Evolutionary conservation across 1,140 invertebrate species (phyloP).

Genomic region (Lepidotrigona ventralis): DNA sequence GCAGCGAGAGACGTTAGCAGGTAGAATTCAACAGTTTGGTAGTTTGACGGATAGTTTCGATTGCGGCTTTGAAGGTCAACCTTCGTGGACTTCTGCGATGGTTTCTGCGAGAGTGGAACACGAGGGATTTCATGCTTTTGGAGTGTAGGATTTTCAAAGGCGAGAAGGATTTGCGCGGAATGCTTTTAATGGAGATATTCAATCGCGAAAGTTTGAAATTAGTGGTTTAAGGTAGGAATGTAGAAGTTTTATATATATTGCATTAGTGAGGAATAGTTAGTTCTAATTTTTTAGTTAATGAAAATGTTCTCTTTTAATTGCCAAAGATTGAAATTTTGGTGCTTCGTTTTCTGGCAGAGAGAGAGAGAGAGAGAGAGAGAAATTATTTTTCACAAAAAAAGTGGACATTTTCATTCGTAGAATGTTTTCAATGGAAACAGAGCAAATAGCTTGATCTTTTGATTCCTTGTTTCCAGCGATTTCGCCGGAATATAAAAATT

Average conservation of each 20-base stretch:
- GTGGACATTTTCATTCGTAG: background rate
- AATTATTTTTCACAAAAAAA: background rate
- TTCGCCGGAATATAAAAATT: background rate
- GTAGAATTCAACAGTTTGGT: background rate
- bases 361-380: too few species aligned
- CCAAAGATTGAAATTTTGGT: background rate
- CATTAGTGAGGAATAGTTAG: background rate
- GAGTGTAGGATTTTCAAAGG: background rate
- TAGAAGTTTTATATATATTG: background rate
- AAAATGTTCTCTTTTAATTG: background rate
- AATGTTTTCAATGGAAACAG: background rate
- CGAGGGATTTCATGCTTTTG: background rate
- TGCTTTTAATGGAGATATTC: background rate
- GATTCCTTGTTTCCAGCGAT: background rate
- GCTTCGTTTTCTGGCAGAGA: background rate
- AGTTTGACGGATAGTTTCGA: background rate
- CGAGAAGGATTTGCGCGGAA: background rate
- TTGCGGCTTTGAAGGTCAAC: too few species aligned
- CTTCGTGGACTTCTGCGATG: too few species aligned
- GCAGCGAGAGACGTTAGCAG: background rate
- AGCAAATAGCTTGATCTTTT: background rate
- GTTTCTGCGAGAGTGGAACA: background rate
- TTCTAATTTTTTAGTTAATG: background rate
- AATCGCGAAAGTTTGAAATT: background rate
- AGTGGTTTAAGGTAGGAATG: background rate